Base-by-base conservation (phyloP, 23 tunicate species). In the Styela plicata region DNA sequence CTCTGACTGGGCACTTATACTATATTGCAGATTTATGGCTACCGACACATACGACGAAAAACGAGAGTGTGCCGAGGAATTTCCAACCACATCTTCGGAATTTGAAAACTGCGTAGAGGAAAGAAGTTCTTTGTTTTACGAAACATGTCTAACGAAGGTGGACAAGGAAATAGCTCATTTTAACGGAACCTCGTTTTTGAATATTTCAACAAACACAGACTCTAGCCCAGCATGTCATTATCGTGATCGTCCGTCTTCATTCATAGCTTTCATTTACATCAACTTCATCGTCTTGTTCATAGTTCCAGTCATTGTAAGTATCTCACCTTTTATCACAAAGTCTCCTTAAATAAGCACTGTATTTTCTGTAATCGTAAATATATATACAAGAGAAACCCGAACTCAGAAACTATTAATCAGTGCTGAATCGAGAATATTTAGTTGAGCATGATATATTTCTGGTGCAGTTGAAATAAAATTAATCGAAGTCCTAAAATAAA, bases 301-400 rank as follows among this genome's bases (percentile, higher is more conserved):
- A 2, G 65, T 87, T 23, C 91, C 91, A 1, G 63, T 82, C 29
- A n/a, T 82, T 63, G 91, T 87, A 82, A 87, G 91, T 65, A 21
- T 10, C 17, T 16, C 16, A 13, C 27, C 24, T 68, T 24, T 24
- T n/a, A n/a, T n/a, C n/a, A n/a, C n/a, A n/a, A n/a, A n/a, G n/a
- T n/a, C n/a, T n/a, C n/a, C n/a, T n/a, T n/a, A n/a, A n/a, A n/a
- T n/a, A n/a, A n/a, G n/a, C n/a, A n/a, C n/a, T n/a, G n/a, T n/a
- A n/a, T n/a, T n/a, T n/a, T n/a, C n/a, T n/a, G n/a, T n/a, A n/a
- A n/a, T n/a, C n/a, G n/a, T n/a, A n/a, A n/a, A n/a, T n/a, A n/a
- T n/a, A n/a, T n/a, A n/a, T n/a, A n/a, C n/a, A n/a, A n/a, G n/a
- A n/a, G n/a, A n/a, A n/a, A n/a, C n/a, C n/a, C n/a, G n/a, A n/a